These are phyloP conservation scores for Epinephelus fuscoguttatus DNA, from an alignment of 2,113 vertebrate species.

Conservation along the genomic window DNA sequence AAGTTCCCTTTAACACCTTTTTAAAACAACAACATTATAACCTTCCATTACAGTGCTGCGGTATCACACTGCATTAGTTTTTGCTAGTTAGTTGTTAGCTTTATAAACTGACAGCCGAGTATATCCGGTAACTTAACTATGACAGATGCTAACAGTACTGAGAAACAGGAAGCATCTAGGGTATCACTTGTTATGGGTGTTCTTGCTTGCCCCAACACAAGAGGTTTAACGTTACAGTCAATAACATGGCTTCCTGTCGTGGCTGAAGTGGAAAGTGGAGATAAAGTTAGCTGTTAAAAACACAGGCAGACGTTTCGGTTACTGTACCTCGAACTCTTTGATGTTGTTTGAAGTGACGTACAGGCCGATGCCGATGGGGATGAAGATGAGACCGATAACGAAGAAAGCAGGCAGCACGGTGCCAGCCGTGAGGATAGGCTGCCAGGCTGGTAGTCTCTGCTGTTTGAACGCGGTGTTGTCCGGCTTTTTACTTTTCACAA, in stretches of 20 bases:
- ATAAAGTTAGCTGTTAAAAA: background rate
- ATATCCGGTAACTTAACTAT: background rate
- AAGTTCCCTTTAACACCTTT: background rate
- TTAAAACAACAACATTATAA: background rate
- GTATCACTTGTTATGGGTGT: background rate
- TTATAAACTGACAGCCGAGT: background rate
- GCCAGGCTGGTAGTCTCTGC: slow-evolving; percentile 96
- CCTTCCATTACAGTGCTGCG: background rate
- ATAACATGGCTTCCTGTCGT: background rate
- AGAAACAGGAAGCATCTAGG: no score
- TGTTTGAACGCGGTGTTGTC: slow-evolving; percentile 98
- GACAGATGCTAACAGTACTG: background rate
- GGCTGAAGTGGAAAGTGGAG: no score
- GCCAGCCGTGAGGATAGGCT: slow-evolving; percentile 95
- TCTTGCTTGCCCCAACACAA: background rate
- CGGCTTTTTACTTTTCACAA: slow-evolving; percentile 90
- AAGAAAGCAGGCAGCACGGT: slow-evolving; percentile 97
- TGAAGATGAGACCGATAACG: slow-evolving; percentile 96
- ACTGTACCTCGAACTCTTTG: slow-evolving; percentile 92
- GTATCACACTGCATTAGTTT: background rate
- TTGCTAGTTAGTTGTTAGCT: background rate
- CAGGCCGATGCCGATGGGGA: slow-evolving; percentile 96
- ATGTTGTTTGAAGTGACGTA: slow-evolving; percentile 98
- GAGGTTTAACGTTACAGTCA: background rate
- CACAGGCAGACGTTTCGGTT: no score